Percentiles rank a stretch among this genome's conserved stretches.
Evolutionary conservation across 1,140 invertebrate genomes (phyloP).

Genomic region (Chironomus tepperi): DNA sequence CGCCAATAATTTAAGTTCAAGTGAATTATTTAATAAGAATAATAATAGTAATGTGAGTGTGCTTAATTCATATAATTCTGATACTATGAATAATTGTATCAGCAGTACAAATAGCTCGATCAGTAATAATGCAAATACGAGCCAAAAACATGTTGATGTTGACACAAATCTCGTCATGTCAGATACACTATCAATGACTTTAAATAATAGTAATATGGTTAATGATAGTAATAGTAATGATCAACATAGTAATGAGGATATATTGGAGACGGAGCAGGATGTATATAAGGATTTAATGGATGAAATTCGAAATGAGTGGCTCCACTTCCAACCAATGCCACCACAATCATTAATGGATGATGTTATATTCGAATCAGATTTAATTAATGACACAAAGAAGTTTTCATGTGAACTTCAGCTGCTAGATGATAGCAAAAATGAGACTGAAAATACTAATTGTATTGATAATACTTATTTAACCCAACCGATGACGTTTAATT

Average conservation of each 20-base stretch:
- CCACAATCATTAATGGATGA: constrained; percentile 40
- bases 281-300: constrained; percentile 35
- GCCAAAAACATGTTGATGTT: not conserved
- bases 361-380: constrained; percentile 39
- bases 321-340: constrained; percentile 69
- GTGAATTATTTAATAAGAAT: constrained; percentile 19
- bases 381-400: constrained; percentile 44
- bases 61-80: constrained; percentile 30
- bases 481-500: constrained; percentile 10
- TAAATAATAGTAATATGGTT: not conserved
- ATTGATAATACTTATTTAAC: constrained; percentile 15
- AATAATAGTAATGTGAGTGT: constrained; percentile 20
- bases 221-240: too few relatives aligned
- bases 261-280: constrained; percentile 23
- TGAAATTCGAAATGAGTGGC: constrained; percentile 43
- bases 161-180: not conserved
- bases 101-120: constrained; percentile 31
- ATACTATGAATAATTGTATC: constrained; percentile 33
- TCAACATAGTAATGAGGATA: not conserved
- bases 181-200: not conserved
- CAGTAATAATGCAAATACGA: constrained; percentile 24
- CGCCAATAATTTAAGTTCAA: constrained; percentile 12
- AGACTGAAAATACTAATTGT: constrained; percentile 15
- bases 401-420: constrained; percentile 46
- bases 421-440: constrained; percentile 30